Percentiles rank a stretch among this genome's conserved stretches.
Conservation (phyloP, 2,113 vertebrate genomes). For the Hymenochirus boettgeri region DNA sequence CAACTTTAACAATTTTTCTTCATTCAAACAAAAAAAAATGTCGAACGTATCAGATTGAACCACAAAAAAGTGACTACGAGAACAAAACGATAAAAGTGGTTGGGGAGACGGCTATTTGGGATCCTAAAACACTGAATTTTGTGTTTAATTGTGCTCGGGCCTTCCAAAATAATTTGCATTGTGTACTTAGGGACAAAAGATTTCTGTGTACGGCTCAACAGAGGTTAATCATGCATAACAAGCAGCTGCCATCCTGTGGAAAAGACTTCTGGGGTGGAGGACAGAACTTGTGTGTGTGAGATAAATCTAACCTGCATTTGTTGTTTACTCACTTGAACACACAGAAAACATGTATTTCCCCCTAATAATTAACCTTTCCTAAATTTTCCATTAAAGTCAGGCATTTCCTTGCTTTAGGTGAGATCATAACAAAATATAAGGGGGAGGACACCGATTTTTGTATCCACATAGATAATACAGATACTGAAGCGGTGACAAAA, state of each 20-base stretch:
- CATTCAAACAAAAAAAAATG: no score
- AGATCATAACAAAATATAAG: no score
- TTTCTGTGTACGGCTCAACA: constrained; percentile 86
- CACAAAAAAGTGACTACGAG: no score
- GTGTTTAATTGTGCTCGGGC: constrained; percentile 73
- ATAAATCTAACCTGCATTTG: constrained; percentile 64
- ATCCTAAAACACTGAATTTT: constrained; percentile 67
- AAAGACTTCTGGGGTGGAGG: constrained; percentile 61
- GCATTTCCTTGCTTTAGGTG: no score
- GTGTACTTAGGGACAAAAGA: constrained; percentile 90
- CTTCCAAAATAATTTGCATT: constrained; percentile 99
- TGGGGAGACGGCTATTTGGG: constrained; percentile 46
- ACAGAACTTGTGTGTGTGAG: constrained; percentile 51
- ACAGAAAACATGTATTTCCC: constrained; percentile 15
- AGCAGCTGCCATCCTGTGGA: constrained; percentile 70
- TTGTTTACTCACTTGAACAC: constrained; percentile 19
- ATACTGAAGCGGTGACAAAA: no score
- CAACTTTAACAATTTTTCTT: no score
- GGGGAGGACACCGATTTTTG: no score
- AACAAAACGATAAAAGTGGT: constrained; percentile 2
- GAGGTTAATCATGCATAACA: constrained; percentile 84
- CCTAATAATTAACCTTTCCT: constrained; percentile 32
- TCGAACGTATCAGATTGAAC: no score
- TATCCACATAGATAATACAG: no score
- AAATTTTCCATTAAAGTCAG: constrained; percentile 26